Base-by-base conservation (phyloP, 2,888 invertebrate species). In the Orchesellides sinensis region DNA sequence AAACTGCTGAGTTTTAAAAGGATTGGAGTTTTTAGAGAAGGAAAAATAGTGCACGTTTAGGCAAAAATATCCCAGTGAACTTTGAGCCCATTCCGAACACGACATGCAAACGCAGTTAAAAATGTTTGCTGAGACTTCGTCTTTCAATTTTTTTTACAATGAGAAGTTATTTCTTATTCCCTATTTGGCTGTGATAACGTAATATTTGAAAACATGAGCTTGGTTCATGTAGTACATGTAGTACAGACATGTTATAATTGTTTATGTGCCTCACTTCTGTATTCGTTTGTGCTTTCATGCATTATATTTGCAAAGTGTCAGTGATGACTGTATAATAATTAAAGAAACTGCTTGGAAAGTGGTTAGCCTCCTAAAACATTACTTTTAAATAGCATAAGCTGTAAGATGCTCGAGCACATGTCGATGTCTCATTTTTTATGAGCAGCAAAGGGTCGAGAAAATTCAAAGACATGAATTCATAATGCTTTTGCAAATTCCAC, bases 91-190 rank as follows among this genome's bases (percentile, higher is more conserved):
- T 69, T 79, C 45, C 66, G 74, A 74, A 66, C 19, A 52, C 68
- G 70, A 78, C 78, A 70, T 78, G 70, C 63, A 21, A 70, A 70
- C 63, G 63, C 63, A 63, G 59, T 35, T 40, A 45, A 70, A 78
- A 63, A 17, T 1, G 2, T 80, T 27, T 81, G 81, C 81, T 81
- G 81, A 81, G 68, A 61, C 68, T 21, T 81, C 59, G 81, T 81
- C 81, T 81, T 63, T 25, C 12, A 10, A 25, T 32, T 32, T 74
- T 74, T 73, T 63, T 74, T 74, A 2, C 25, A 14, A 56, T 27
- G 49, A 56, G 12, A 56, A 40, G n/a, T 40, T 8, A 5, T 10
- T 8, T 52, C 52, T 19, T 10, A 21, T 1, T 52, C n/a, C 14
- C 49, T 10, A 17, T 52, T n/a, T 8, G 52, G 52, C 23, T 19